Evolutionary conservation across 2,113 vertebrate genomes (phyloP).

Genomic region (Phaetusa simplex): DNA sequence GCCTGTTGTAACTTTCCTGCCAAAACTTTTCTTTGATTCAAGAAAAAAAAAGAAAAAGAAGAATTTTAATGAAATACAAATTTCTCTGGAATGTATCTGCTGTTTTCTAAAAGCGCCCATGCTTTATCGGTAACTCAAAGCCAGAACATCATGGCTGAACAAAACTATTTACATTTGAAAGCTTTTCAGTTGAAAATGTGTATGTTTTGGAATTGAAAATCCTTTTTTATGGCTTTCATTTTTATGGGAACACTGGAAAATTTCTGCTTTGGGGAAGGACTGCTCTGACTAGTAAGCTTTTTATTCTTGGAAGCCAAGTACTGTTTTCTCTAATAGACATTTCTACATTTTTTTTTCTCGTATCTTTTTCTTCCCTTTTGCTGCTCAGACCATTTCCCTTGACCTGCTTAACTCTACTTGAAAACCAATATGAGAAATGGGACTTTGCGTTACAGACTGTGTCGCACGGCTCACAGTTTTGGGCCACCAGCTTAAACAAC

Average conservation of each 20-base stretch:
- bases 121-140: background rate
- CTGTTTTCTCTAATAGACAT: background rate
- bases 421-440: background rate
- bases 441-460: background rate
- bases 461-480: background rate
- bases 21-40: background rate
- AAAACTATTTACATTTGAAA: slow-evolving; percentile 46
- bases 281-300: slow-evolving; percentile 8
- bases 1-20: background rate
- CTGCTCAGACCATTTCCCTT: background rate
- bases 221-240: slow-evolving; percentile 45
- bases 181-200: slow-evolving; percentile 39
- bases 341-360: background rate
- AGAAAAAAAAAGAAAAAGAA: background rate
- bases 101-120: background rate
- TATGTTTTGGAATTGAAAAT: slow-evolving; percentile 56
- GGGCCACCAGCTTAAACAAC: background rate
- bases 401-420: background rate
- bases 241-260: slow-evolving; percentile 50
- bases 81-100: slow-evolving; percentile 11
- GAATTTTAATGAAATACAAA: slow-evolving; percentile 2
- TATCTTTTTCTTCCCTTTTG: background rate
- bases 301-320: background rate
- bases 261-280: slow-evolving; percentile 11
- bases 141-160: slow-evolving; percentile 9